Evolutionary conservation across 2,797 vertebrate species (phyloP).

Genomic region (Macropus fuliginosus): DNA sequence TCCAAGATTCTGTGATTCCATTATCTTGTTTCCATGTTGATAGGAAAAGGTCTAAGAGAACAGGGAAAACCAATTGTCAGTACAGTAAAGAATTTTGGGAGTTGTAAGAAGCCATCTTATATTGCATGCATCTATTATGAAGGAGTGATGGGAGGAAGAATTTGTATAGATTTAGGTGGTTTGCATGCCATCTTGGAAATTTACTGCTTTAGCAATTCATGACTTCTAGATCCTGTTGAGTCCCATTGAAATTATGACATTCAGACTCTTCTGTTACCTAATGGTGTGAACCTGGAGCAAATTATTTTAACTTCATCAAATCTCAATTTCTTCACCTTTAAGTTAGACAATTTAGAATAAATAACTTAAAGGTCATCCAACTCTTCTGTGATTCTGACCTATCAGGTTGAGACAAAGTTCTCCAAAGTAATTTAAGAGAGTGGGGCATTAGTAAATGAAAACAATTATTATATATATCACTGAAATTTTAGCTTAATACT

Average conservation of each 20-base stretch:
- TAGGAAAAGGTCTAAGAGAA: constrained; percentile 46
- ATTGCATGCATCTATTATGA: constrained; percentile 28
- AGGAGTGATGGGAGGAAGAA: neutral
- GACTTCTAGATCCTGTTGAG: neutral
- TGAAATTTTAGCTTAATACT: constrained; percentile 2
- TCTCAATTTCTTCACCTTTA: constrained; percentile 50
- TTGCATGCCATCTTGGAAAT: neutral
- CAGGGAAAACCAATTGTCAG: constrained; percentile 27
- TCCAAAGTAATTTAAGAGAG: constrained; percentile 32
- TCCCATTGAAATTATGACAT: constrained; percentile 25
- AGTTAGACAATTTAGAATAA: constrained; percentile 6
- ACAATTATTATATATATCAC: neutral
- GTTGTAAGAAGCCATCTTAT: neutral
- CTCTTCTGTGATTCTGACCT: neutral
- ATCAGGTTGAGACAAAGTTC: neutral
- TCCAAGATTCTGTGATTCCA: neutral
- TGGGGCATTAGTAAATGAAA: constrained; percentile 6
- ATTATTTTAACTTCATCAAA: neutral
- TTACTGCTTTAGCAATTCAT: neutral
- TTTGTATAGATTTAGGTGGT: neutral
- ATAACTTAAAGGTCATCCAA: neutral
- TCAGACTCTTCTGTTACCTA: constrained; percentile 8
- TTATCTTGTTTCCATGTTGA: constrained; percentile 48
- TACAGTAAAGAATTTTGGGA: constrained; percentile 43
- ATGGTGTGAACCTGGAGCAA: neutral